Percentiles rank a stretch among this genome's conserved stretches.
Conservation (phyloP, 1,140 invertebrate genomes). For the Drosophila hydei region DNA sequence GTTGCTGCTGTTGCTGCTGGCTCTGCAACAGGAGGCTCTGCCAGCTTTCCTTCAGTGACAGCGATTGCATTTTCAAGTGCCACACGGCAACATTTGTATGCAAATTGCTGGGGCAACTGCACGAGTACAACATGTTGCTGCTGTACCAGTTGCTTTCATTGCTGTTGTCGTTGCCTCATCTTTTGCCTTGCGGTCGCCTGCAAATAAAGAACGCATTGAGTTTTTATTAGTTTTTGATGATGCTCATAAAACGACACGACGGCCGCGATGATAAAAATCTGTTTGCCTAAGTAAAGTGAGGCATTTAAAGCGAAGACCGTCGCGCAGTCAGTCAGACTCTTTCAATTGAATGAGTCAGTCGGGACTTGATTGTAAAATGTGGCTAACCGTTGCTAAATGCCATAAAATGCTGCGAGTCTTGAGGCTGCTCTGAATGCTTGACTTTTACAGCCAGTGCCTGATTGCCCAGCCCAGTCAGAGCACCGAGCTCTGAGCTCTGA, state of each 20-base stretch:
- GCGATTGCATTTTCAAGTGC: slow-evolving; percentile 74
- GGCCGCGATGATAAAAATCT: slow-evolving; percentile 78
- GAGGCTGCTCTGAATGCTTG: slow-evolving; percentile 17
- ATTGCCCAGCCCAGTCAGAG: neutral
- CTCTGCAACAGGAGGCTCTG: neutral
- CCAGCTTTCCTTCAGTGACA: slow-evolving; percentile 30
- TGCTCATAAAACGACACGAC: slow-evolving; percentile 79
- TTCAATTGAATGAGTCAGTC: slow-evolving; percentile 53
- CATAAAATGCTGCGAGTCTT: slow-evolving; percentile 61
- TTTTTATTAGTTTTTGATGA: slow-evolving; percentile 83
- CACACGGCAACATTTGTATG: slow-evolving; percentile 81
- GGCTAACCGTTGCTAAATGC: slow-evolving; percentile 73
- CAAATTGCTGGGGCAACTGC: slow-evolving; percentile 74
- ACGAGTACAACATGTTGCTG: slow-evolving; percentile 76
- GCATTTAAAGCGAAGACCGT: slow-evolving; percentile 48
- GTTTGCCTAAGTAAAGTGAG: slow-evolving; percentile 81
- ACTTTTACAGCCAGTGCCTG: slow-evolving; percentile 35
- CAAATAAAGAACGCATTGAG: slow-evolving; percentile 82
- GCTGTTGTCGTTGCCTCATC: slow-evolving; percentile 6
- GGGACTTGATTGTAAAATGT: slow-evolving; percentile 43
- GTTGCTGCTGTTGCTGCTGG: slow-evolving; percentile 2
- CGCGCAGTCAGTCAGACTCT: neutral
- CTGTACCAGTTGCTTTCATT: slow-evolving; percentile 20
- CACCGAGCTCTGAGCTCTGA: neutral
- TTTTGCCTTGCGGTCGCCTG: slow-evolving; percentile 60